A percentile compares a stretch with the other conserved stretches of the same genome.
Evolutionary conservation across 2,113 vertebrate genomes (phyloP).

Genomic region (Pluvialis apricaria): DNA sequence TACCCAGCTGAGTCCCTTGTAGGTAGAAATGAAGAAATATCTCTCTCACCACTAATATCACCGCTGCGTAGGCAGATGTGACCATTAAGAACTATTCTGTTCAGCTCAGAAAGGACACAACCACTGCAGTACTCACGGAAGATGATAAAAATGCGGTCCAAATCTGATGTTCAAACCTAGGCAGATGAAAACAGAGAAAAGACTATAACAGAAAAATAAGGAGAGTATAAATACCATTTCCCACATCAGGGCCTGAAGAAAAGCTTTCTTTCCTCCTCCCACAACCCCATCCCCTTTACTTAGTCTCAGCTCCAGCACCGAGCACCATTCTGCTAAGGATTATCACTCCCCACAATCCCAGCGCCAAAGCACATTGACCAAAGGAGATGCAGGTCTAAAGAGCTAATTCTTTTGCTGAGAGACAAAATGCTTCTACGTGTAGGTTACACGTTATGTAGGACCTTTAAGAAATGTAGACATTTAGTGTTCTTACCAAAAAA

Average conservation of each 20-base stretch:
- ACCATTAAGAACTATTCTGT: background rate
- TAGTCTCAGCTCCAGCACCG: background rate
- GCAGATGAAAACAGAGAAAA: background rate
- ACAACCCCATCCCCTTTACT: background rate
- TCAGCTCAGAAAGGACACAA: background rate
- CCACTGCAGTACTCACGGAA: background rate
- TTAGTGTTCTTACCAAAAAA: background rate
- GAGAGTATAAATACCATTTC: background rate
- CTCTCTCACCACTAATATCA: background rate
- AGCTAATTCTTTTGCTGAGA: background rate
- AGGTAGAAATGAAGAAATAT: background rate
- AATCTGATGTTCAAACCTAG: background rate
- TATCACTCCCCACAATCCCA: background rate
- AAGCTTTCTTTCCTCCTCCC: background rate
- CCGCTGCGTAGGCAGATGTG: background rate
- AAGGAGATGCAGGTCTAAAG: background rate
- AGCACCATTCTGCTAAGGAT: background rate
- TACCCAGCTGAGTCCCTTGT: background rate
- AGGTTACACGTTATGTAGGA: background rate
- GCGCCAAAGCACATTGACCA: background rate
- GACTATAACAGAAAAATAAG: background rate
- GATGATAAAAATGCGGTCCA: background rate
- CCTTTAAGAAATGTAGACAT: background rate
- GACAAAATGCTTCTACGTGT: background rate
- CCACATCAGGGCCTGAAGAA: background rate